Percentiles rank a stretch among this genome's conserved stretches.
Conservation (phyloP, 2,113 vertebrate species). For the Leucoraja erinaceus region DNA sequence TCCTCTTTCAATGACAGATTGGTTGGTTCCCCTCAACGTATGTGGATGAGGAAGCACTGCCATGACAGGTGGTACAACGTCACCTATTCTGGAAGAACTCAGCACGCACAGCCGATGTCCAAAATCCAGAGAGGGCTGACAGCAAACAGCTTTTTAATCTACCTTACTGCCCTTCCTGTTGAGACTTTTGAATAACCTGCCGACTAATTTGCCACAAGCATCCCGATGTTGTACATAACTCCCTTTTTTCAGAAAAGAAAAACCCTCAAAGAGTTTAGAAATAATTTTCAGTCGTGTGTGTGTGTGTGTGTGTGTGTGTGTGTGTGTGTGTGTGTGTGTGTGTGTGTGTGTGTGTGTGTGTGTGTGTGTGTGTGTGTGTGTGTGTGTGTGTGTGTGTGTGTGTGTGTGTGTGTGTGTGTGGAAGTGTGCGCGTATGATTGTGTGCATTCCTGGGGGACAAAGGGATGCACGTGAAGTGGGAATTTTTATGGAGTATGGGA, state of each 20-base stretch:
- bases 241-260: neutral
- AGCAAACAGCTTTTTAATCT: neutral
- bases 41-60: conserved; percentile 86
- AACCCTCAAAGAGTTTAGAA: neutral
- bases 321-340: neutral
- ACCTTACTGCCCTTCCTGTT: neutral
- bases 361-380: neutral
- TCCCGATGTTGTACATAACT: conserved; percentile 28
- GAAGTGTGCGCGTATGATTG: neutral
- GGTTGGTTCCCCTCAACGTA: conserved; percentile 98
- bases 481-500: neutral
- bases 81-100: conserved; percentile 44
- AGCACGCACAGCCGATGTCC: conserved; percentile 45
- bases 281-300: neutral
- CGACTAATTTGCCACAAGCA: neutral
- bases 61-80: conserved; percentile 53
- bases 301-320: neutral
- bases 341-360: neutral
- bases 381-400: neutral
- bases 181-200: neutral
- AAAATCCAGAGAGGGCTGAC: neutral
- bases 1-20: conserved; percentile 58
- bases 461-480: neutral
- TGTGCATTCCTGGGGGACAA: too few relatives aligned
- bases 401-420: neutral